phyloP scores from a whole-genome alignment of 2,797 vertebrate genomes.

The Diplodus puntazzo region DNA sequence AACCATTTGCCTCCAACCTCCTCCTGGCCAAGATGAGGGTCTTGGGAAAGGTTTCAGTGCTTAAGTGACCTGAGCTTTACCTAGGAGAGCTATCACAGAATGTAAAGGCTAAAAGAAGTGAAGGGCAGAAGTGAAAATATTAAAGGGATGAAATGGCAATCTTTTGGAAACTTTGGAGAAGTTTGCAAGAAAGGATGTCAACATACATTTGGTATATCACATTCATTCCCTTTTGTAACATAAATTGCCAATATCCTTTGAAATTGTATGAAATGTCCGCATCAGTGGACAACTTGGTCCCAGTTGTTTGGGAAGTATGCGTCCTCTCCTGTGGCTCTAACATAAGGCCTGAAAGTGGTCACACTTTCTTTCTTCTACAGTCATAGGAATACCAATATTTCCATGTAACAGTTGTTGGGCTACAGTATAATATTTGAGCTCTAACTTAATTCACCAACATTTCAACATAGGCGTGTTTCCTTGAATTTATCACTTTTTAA shows the following conservation, averaged over 20 bases:
- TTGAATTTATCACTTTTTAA: not conserved
- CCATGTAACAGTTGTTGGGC: not conserved
- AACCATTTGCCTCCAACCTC: slow-evolving; percentile 22
- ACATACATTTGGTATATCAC: not conserved
- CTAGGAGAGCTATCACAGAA: not conserved
- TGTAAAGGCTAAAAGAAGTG: not conserved
- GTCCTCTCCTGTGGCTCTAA: not conserved
- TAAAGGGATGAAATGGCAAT: slow-evolving; percentile 9
- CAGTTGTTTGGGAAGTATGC: slow-evolving; percentile 13
- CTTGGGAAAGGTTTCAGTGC: slow-evolving; percentile 12
- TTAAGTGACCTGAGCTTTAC: slow-evolving; percentile 24
- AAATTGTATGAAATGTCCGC: too few species aligned
- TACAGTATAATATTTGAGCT: not conserved
- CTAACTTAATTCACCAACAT: not conserved
- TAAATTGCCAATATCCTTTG: too few species aligned
- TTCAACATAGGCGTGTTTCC: not conserved
- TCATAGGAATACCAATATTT: not conserved
- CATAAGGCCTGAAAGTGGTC: not conserved
- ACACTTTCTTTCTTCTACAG: too few species aligned
- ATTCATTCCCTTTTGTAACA: not conserved
- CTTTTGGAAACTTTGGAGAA: not conserved
- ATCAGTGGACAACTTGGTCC: too few species aligned
- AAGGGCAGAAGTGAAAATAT: slow-evolving; percentile 13
- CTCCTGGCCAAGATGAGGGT: slow-evolving; percentile 19
- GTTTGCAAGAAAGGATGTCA: not conserved